These are phyloP conservation scores for Drosophila planitibia DNA, from an alignment of 2,888 invertebrate species.

Conservation along the genomic window DNA sequence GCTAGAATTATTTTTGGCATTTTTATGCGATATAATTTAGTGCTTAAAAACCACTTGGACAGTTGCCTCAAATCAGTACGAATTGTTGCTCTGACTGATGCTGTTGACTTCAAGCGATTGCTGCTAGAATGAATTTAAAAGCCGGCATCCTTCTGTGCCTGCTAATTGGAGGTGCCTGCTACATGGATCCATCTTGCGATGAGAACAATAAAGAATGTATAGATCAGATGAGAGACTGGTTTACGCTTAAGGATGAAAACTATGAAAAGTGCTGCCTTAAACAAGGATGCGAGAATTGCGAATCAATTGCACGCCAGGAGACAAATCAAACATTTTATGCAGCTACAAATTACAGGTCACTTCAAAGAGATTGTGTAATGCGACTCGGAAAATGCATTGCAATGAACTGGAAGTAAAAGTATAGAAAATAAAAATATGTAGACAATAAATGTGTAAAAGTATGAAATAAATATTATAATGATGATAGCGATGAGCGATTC, in stretches of 20 bases:
- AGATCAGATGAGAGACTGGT: background rate
- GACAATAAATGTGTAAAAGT: too few relatives aligned
- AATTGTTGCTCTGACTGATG: background rate
- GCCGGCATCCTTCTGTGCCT: background rate
- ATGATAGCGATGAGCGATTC: too few relatives aligned
- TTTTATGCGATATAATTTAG: background rate
- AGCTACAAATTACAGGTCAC: too few relatives aligned
- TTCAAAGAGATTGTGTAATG: too few relatives aligned
- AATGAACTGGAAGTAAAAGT: too few relatives aligned
- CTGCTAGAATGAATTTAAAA: background rate
- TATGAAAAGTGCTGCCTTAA: background rate
- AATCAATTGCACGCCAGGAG: background rate
- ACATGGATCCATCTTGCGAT: background rate
- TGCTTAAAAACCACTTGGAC: background rate
- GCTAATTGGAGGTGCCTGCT: background rate
- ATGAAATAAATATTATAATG: too few relatives aligned
- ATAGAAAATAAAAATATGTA: too few relatives aligned
- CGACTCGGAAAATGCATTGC: too few relatives aligned
- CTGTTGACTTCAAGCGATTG: background rate
- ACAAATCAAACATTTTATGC: background rate
- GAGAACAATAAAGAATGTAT: accelerated
- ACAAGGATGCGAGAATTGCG: background rate
- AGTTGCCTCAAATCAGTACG: background rate
- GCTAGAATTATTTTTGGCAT: background rate
- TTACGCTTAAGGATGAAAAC: background rate